phyloP scores from a whole-genome alignment of 2,797 vertebrate genomes.

The Centroberyx gerrardi region DNA sequence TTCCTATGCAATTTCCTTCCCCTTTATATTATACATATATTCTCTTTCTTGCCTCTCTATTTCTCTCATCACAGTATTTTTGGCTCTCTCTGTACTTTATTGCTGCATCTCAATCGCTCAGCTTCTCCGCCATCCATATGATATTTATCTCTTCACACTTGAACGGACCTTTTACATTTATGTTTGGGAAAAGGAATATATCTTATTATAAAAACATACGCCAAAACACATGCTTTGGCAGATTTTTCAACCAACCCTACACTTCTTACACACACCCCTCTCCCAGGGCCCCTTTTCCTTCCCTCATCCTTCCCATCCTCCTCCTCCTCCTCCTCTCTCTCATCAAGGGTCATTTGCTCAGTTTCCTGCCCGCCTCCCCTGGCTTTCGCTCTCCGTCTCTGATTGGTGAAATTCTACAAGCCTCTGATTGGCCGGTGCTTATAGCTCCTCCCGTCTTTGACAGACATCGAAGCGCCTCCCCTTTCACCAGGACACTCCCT shows the following conservation, averaged over 20 bases:
- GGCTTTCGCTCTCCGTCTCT: conserved; percentile 35
- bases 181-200: conserved; percentile 40
- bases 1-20: neutral
- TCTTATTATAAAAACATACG: conserved; percentile 47
- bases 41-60: neutral
- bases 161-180: conserved; percentile 39
- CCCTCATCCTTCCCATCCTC: conserved; percentile 29
- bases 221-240: conserved; percentile 41
- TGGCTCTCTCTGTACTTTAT: conserved; percentile 24
- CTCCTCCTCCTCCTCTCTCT: conserved; percentile 52
- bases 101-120: conserved; percentile 25
- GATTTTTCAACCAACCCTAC: conserved; percentile 33
- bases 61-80: conserved; percentile 31
- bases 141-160: conserved; percentile 51
- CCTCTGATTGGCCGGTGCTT: conserved; percentile 61
- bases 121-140: neutral
- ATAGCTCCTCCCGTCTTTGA: conserved; percentile 33
- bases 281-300: conserved; percentile 57
- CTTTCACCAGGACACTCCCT: conserved; percentile 38
- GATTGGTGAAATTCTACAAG: conserved; percentile 61
- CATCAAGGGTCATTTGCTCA: conserved; percentile 82
- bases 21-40: neutral
- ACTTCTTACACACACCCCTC: conserved; percentile 41
- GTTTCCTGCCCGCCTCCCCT: conserved; percentile 72
- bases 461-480: conserved; percentile 38